Evolutionary conservation across 2,888 invertebrate species (phyloP), one percentile per base, ranked within the genome.

Genomic region (Cephus rjabovi): DNA sequence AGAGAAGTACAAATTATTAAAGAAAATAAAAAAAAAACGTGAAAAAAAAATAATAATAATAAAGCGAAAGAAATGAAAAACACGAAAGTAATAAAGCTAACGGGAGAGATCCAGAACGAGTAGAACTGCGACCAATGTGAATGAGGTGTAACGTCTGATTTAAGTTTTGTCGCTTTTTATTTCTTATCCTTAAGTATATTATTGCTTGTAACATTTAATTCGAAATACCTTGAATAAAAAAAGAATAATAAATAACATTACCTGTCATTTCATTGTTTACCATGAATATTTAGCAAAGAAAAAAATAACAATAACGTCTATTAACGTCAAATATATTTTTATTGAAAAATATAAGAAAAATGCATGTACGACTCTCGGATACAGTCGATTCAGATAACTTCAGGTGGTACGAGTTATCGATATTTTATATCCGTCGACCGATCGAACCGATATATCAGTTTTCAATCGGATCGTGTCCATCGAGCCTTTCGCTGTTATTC

Each of bases 1-100:
- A 87, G 87, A 86, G 87, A 87, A 88, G 88, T 88, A 88, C 88
- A 88, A 88, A 88, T 88, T 87, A 87, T 85, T 83, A 84, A 84
- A 81, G 82, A 79, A 82, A 78, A 80, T 70, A 77, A 79, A 76
- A 69, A 74, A 79, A 81, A 85, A 86, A 83, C n/a, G 87, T 84
- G 83, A 83, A 85, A 87, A 84, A 86, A 83, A 86, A 12, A 35
- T 34, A 9, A 35, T 2, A 35, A 12, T 35, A 35, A 87, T 86
- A 87, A 86, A 82, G 81, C 79, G 80, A 84, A 81, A 81, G 84
- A 56, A 56, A 56, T 23, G 56, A 56, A 23, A 23, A 23, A 56
- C 56, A 56, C 56, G 56, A 56, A 56, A 56, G 56, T 56, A 56
- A 56, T 56, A 56, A 56, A 9, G 56, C 56, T 56, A 23, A 56